Evolutionary conservation across 2,888 invertebrate genomes (phyloP), one percentile per base, ranked within the genome.

Genomic region (Flexamia atlantica): DNA sequence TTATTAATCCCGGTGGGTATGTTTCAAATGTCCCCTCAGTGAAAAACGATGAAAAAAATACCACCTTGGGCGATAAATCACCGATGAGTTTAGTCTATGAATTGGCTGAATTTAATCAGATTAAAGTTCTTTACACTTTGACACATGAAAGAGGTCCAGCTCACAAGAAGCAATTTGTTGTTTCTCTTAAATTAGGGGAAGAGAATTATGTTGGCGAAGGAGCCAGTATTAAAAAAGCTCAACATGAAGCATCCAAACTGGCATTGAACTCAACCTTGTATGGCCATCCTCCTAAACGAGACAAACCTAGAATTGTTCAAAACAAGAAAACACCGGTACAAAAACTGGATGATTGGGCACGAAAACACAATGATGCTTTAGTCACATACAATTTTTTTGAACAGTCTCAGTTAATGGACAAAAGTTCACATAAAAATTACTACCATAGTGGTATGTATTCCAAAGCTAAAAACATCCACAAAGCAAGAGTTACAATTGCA

Each of bases 201-300:
- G 53, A 79, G 32, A 20, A 79, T n/a, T 79, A 57, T 36, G 12
- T 20, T 17, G 79, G 32, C n/a, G 53, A 79, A 79, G 79, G 79
- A 53, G 14, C 20, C 5, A 79, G 79, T n/a, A 79, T 79, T 30
- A 79, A 79, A 17, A 79, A 57, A 50, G 79, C 79, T 10, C 53
- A 79, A 14, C 32, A 32, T n/a, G 57, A 57, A 32, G 79, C 57
- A 20, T 50, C 79, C 30, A 79, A 57, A 79, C 79, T 53, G 7
- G 79, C 79, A n/a, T 57, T 79, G 23, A 53, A 79, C 23, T 79
- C 79, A 5, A 79, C 79, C 10, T 12, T 36, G 12, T 79, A 79
- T 57, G 36, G 9, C 1, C 79, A 57, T n/a, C 79, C 79, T 17
- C 79, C 79, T 12, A 53, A 12, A n/a, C 46, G 20, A 30, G 10